Percentiles rank a stretch among this genome's conserved stretches.
Conservation (phyloP, 2,797 vertebrate species). For the Gallinago stenura region DNA sequence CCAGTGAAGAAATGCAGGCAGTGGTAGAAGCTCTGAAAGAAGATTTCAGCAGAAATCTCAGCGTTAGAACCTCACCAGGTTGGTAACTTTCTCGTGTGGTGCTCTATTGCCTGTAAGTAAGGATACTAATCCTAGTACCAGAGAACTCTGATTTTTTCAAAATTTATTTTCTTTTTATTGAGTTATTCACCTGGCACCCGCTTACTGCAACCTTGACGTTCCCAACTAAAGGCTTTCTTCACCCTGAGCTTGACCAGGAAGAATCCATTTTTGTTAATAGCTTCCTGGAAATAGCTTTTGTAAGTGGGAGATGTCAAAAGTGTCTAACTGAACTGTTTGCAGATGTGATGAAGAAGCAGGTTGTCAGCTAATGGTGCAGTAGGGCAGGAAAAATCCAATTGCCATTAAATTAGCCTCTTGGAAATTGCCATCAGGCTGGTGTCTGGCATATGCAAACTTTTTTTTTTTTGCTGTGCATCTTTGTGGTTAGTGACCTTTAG, state of each 20-base stretch:
- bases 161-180: not conserved
- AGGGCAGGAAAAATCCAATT: conserved; percentile 84
- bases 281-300: conserved; percentile 83
- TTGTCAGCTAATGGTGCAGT: conserved; percentile 83
- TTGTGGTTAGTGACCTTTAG: not conserved
- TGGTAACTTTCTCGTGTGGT: conserved; percentile 21
- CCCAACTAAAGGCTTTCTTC: conserved; percentile 58
- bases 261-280: conserved; percentile 84
- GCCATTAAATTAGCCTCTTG: conserved; percentile 81
- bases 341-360: conserved; percentile 86
- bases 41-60: conserved; percentile 91
- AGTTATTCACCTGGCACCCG: not conserved
- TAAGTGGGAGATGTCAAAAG: conserved; percentile 83
- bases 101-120: not conserved
- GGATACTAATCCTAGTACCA: not conserved
- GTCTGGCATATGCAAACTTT: conserved; percentile 52
- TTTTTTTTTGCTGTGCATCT: not conserved
- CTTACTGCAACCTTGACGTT: conserved; percentile 12
- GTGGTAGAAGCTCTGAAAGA: conserved; percentile 87
- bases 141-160: not conserved
- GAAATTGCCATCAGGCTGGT: conserved; percentile 76
- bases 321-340: conserved; percentile 83
- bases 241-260: conserved; percentile 83
- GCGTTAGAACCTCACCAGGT: conserved; percentile 92
- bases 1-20: conserved; percentile 86